Evolutionary conservation across 2,797 vertebrate genomes (phyloP).

Genomic region (Peromyscus eremicus): DNA sequence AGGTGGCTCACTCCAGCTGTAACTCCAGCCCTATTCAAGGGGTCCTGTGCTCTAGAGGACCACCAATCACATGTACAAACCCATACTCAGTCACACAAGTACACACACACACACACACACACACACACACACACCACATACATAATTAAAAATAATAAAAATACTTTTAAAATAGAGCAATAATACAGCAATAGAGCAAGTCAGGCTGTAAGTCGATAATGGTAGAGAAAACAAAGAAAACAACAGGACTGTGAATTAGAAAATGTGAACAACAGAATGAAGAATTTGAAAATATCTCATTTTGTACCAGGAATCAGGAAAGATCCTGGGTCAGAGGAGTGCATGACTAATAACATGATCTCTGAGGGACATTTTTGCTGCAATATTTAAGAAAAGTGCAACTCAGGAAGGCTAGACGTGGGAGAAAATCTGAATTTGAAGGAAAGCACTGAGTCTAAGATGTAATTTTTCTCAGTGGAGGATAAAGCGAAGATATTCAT

Average conservation of each 20-base stretch:
- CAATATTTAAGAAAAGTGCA: constrained; percentile 13
- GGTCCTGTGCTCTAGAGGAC: background rate
- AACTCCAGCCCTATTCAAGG: too few relatives aligned
- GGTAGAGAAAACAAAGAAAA: background rate
- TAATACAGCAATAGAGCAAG: background rate
- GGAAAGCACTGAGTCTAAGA: background rate
- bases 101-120: background rate
- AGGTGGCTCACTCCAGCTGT: background rate
- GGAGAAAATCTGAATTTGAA: constrained; percentile 37
- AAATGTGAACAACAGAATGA: background rate
- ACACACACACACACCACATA: background rate
- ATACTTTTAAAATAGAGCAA: background rate
- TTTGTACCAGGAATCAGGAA: background rate
- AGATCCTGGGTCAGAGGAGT: background rate
- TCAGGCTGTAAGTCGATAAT: background rate
- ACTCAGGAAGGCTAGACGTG: background rate
- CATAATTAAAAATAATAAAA: background rate
- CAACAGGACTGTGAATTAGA: background rate
- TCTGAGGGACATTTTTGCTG: background rate
- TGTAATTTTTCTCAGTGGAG: background rate
- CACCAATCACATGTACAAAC: background rate
- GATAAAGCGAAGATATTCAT: constrained; percentile 15
- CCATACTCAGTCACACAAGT: background rate
- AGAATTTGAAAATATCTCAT: background rate
- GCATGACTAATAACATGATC: background rate